Evolutionary conservation across 2,888 invertebrate species (phyloP).

Genomic region (Lycia hirtaria): DNA sequence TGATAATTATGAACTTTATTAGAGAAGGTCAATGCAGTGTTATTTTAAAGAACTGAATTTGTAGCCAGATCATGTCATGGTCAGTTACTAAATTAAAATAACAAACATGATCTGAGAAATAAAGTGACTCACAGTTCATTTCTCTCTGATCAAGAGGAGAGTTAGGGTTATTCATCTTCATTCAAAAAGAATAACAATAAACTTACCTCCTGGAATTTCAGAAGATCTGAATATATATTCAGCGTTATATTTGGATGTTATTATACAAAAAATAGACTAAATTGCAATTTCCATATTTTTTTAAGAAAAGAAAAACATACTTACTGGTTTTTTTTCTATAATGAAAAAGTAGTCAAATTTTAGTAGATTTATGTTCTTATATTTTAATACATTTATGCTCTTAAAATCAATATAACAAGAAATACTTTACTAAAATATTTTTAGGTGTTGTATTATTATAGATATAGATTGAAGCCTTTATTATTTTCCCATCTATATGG

Average conservation of each 20-base stretch:
- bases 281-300: no score
- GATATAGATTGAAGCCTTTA: no score
- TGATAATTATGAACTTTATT: conserved; percentile 10
- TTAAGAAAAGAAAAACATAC: no score
- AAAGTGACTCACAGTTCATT: conserved; percentile 1
- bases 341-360: no score
- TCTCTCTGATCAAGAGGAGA: background rate
- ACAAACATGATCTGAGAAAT: conserved; percentile 13
- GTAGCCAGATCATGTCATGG: conserved; percentile 14
- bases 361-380: no score
- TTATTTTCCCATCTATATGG: no score
- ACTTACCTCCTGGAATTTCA: background rate
- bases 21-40: conserved; percentile 13
- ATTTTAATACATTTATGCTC: no score
- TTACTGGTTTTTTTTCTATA: no score
- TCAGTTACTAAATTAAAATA: conserved; percentile 8
- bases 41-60: conserved; percentile 12
- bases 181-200: background rate
- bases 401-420: no score
- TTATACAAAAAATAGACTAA: no score
- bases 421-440: no score
- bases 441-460: no score
- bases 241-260: background rate
- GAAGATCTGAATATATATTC: background rate
- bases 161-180: background rate